A percentile compares a stretch with the other conserved stretches of the same genome.
Conservation (phyloP, 2,888 invertebrate genomes). For the Linnaemya tessellans region DNA sequence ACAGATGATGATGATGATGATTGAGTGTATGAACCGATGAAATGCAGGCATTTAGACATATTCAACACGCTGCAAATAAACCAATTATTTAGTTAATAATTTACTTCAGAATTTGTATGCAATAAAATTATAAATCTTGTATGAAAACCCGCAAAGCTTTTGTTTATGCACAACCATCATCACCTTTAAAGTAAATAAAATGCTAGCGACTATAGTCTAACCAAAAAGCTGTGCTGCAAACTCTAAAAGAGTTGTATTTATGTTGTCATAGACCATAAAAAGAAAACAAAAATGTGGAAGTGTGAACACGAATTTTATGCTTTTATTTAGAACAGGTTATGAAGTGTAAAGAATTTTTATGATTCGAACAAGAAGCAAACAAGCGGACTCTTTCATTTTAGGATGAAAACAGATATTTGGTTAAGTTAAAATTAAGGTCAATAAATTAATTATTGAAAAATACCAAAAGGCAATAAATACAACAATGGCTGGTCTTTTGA, state of each 20-base stretch:
- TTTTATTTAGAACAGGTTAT: conserved; percentile 66
- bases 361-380: conserved; percentile 1
- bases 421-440: conserved; percentile 56
- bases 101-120: no score
- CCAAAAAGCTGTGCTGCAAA: not conserved
- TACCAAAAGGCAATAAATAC: not conserved
- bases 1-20: no score
- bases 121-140: no score
- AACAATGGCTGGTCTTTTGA: not conserved
- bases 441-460: conserved; percentile 44
- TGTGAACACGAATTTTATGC: conserved; percentile 60
- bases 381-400: not conserved
- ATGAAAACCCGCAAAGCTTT: no score
- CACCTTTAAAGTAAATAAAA: no score
- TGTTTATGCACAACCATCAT: no score
- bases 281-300: conserved; percentile 43
- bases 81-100: no score
- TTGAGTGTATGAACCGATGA: no score
- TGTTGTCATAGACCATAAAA: conserved; percentile 51
- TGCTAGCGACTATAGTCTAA: no score
- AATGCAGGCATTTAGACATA: no score
- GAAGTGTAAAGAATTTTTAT: conserved; percentile 38
- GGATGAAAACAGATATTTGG: conserved; percentile 15
- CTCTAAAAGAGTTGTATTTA: conserved; percentile 30
- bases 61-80: no score